These are phyloP conservation scores for Eurois occulta DNA, from an alignment of 2,888 invertebrate species.

Conservation along the genomic window DNA sequence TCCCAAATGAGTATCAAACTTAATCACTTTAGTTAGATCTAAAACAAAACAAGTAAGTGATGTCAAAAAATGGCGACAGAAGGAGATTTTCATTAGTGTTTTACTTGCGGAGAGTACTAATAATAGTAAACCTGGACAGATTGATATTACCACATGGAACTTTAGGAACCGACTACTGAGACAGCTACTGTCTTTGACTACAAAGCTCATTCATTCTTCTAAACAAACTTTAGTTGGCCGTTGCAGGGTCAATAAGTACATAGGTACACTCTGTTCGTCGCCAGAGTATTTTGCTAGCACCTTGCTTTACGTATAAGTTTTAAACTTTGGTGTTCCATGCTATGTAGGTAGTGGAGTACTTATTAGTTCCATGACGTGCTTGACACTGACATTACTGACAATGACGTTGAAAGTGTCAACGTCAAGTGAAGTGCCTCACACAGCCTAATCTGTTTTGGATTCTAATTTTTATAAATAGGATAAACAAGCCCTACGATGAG, in stretches of 20 bases:
- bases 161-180: neutral
- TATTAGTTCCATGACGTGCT: neutral
- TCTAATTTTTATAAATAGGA: neutral
- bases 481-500: slow-evolving; percentile 93
- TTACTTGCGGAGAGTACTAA: neutral
- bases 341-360: neutral
- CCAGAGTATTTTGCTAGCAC: neutral
- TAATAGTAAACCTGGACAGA: neutral
- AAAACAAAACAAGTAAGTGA: neutral
- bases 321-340: neutral
- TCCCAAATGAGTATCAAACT: neutral
- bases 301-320: neutral
- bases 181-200: neutral
- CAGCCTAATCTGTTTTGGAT: neutral
- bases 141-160: neutral
- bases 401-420: neutral
- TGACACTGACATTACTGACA: slow-evolving; percentile 1
- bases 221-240: neutral
- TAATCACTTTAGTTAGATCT: neutral
- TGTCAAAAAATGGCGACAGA: neutral
- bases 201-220: neutral
- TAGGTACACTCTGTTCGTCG: neutral
- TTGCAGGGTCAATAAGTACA: neutral
- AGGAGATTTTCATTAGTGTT: neutral
- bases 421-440: neutral